These are phyloP conservation scores for Neosalanx taihuensis DNA, from an alignment of 2,797 vertebrate genomes.

Conservation along the genomic window DNA sequence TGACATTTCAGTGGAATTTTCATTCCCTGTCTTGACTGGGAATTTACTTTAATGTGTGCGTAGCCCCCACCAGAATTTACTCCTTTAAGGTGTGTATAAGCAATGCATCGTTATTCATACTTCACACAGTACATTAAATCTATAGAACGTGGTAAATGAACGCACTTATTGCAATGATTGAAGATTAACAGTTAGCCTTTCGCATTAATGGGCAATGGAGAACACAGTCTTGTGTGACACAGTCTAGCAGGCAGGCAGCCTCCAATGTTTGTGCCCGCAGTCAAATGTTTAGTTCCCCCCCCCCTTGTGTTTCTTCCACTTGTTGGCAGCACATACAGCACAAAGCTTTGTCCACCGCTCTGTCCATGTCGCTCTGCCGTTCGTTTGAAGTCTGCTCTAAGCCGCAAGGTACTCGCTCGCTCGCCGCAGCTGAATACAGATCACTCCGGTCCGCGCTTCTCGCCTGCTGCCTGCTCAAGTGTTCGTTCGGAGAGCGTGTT, in stretches of 20 bases:
- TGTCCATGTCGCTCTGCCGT: slow-evolving; percentile 45
- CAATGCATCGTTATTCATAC: too few relatives aligned
- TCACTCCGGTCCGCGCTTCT: slow-evolving; percentile 43
- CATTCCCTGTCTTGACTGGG: slow-evolving; percentile 28
- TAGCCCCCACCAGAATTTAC: slow-evolving; percentile 19
- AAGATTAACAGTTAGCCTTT: slow-evolving; percentile 15
- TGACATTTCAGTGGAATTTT: slow-evolving; percentile 52
- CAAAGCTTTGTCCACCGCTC: slow-evolving; percentile 41
- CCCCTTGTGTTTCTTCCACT: slow-evolving; percentile 31
- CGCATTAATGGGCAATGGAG: background rate
- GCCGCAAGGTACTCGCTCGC: slow-evolving; percentile 45
- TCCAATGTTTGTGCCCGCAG: background rate
- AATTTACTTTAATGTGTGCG: slow-evolving; percentile 39
- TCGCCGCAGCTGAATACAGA: slow-evolving; percentile 65
- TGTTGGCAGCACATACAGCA: slow-evolving; percentile 38
- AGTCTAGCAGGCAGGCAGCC: background rate
- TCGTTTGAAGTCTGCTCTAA: slow-evolving; percentile 55
- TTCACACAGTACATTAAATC: too few relatives aligned
- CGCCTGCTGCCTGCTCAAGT: slow-evolving; percentile 55
- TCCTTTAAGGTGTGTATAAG: slow-evolving; percentile 18
- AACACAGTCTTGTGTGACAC: background rate
- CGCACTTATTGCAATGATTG: background rate
- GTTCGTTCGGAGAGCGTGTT: slow-evolving; percentile 41
- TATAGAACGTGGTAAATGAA: too few relatives aligned
- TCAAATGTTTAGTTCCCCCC: background rate